Evolutionary conservation across 30 jellyfish, hydroid and myxozoan genomes (phyloP), one percentile per base, ranked within the genome.

Genomic region (Turritopsis dohrnii): DNA sequence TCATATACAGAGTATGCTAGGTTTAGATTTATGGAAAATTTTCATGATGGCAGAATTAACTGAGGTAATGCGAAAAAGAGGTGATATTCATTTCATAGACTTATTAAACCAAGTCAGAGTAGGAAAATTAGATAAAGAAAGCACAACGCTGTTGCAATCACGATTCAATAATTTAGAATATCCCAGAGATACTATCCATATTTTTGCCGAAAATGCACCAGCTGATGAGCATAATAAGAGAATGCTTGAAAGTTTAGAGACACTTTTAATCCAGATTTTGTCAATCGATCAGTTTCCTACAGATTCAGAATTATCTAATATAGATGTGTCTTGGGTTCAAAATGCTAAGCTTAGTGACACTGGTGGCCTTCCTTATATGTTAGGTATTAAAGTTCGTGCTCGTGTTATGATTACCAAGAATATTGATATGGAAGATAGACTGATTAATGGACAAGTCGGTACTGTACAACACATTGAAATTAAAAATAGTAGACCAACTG

Each of bases 391-490:
- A 65, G 53, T 28, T 16, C 81, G 80, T 77, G 85, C 85, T 26
- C 8, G 76, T 21, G 17, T 66, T 1, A 66, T 66, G 76, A 4
- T 66, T 9, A 66, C 76, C 4, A 17, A 3, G 7, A 66, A 66
- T 26, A 66, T 66, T 72, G 79, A 72, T 53, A 84, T 84, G 28
- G 8, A 31, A 16, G 90, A 72, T 66, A 72, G 88, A 25, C 31
- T 84, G 71, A 84, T 84, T 4, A 72, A 75, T 84, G 90, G 87
- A 16, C 90, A 82, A 71, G 26, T 82, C 18, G 89, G 89, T 21
- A 65, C 84, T 27, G 52, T 82, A 18, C 3, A 28, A 3, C 24
- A 29, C n/a, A 9, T 66, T 66, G 18, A 22, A 5, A 18, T 9
- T 25, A 7, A 28, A 18, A 82, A 65, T 31, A 54, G 52, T 1